These are phyloP conservation scores for Drosophila helvetica DNA, from an alignment of 2,888 invertebrate genomes.

Conservation along the genomic window DNA sequence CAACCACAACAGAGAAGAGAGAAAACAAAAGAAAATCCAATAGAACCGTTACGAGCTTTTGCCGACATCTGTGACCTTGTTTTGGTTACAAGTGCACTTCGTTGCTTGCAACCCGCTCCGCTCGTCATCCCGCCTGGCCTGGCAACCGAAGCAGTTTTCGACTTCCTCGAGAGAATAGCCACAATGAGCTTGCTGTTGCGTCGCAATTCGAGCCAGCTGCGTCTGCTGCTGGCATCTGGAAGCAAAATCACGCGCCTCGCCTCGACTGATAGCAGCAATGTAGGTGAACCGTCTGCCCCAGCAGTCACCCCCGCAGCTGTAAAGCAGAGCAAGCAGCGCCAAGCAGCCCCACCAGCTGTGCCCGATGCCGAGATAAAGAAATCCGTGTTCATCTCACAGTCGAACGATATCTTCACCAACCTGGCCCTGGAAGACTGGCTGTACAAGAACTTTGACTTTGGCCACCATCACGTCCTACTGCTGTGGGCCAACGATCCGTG, in stretches of 20 bases:
- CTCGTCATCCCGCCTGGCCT: constrained; percentile 26
- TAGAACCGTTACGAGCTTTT: constrained; percentile 33
- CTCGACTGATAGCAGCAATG: constrained; percentile 40
- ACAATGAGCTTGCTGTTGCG: constrained; percentile 64
- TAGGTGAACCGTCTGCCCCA: constrained; percentile 1
- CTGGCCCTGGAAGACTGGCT: constrained; percentile 98
- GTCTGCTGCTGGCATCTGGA: constrained; percentile 61
- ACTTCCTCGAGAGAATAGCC: constrained; percentile 4
- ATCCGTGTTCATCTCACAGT: constrained; percentile 96
- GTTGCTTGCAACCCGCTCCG: constrained; percentile 19
- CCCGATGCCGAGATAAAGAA: constrained; percentile 87
- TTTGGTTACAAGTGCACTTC: constrained; percentile 42
- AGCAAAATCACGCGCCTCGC: constrained; percentile 56
- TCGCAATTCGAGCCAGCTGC: constrained; percentile 70
- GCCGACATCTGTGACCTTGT: constrained; percentile 46
- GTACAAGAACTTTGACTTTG: constrained; percentile 93
- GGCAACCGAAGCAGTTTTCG: constrained; percentile 29
- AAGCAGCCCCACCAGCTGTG: constrained; percentile 54
- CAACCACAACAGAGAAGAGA: constrained; percentile 10
- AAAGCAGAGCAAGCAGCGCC: constrained; percentile 48
- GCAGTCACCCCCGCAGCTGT: constrained; percentile 65
- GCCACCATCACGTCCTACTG: constrained; percentile 92
- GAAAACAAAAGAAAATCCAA: background rate
- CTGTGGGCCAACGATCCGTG: constrained; percentile 97
- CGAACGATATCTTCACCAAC: constrained; percentile 95